These are phyloP conservation scores for Apamea crenata DNA, from an alignment of 2,888 invertebrate species.

Conservation along the genomic window DNA sequence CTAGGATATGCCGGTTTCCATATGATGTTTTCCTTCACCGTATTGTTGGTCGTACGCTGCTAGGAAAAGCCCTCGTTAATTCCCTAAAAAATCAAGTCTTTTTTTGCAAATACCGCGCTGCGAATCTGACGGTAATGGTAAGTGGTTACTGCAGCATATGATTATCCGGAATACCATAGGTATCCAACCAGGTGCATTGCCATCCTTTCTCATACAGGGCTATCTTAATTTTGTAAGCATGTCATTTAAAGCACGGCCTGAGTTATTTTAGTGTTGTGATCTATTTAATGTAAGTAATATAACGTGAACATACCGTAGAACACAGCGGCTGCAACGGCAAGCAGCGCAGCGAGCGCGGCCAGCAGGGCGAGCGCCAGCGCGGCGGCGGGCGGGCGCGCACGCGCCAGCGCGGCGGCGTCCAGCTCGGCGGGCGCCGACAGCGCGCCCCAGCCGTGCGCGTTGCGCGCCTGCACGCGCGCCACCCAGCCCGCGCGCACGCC, in stretches of 20 bases:
- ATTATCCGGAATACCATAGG: background rate
- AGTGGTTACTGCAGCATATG: background rate
- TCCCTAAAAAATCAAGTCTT: background rate
- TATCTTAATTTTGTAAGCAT: background rate
- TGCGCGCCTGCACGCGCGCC: conserved; percentile 94
- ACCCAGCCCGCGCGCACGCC: conserved; percentile 92
- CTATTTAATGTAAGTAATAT: background rate
- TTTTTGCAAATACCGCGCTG: background rate
- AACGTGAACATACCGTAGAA: conserved; percentile 74
- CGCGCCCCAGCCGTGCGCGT: conserved; percentile 95
- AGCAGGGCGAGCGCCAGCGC: conserved; percentile 92
- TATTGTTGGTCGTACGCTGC: too few species aligned
- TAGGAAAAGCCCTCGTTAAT: background rate
- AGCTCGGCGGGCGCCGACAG: conserved; percentile 92
- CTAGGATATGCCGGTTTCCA: too few species aligned
- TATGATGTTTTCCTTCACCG: too few species aligned
- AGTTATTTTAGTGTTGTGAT: background rate
- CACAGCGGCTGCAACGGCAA: conserved; percentile 74
- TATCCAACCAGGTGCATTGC: too few species aligned
- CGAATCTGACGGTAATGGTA: background rate
- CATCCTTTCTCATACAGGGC: background rate
- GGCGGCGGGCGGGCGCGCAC: conserved; percentile 85
- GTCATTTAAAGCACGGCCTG: background rate
- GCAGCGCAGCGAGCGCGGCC: conserved; percentile 83
- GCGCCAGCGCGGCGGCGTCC: conserved; percentile 72